A percentile compares a stretch with the other conserved stretches of the same genome.
These are phyloP conservation scores for Automeris io DNA, from an alignment of 2,888 invertebrate genomes.

Conservation along the genomic window DNA sequence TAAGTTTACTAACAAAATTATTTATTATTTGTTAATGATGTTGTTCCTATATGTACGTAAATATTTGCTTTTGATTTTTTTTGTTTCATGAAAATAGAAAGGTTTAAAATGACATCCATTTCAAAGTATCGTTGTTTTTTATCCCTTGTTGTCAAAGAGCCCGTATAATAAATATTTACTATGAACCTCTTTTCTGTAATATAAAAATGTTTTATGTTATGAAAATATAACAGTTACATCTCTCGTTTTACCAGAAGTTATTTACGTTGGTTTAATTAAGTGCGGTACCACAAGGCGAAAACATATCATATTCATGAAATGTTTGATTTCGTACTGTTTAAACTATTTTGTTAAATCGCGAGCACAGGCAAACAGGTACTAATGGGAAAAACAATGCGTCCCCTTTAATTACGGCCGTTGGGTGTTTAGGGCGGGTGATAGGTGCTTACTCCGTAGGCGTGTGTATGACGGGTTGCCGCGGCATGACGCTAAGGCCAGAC, in stretches of 20 bases:
- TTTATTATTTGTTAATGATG: no score
- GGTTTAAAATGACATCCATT: no score
- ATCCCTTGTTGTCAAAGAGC: no score
- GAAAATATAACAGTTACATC: neutral
- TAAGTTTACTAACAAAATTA: no score
- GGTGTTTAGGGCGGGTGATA: slow-evolving; percentile 17
- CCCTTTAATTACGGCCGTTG: slow-evolving; percentile 23
- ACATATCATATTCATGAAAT: slow-evolving; percentile 15
- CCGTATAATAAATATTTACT: no score
- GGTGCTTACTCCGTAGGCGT: slow-evolving; percentile 12
- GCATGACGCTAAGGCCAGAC: slow-evolving; percentile 21
- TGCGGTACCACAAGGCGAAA: slow-evolving; percentile 18
- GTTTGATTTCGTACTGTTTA: slow-evolving; percentile 22
- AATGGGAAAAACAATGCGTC: slow-evolving; percentile 14
- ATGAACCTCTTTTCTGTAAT: no score
- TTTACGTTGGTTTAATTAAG: slow-evolving; percentile 36
- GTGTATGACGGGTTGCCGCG: slow-evolving; percentile 29
- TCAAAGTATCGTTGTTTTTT: no score
- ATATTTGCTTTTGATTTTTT: no score
- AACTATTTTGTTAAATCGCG: slow-evolving; percentile 14
- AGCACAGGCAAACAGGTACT: slow-evolving; percentile 1
- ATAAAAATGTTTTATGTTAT: no score
- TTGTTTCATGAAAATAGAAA: no score
- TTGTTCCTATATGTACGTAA: no score
- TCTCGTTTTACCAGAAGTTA: slow-evolving; percentile 8